A percentile compares a stretch with the other conserved stretches of the same genome.
These are phyloP conservation scores for Exocentrus adspersus DNA, from an alignment of 2,888 invertebrate species.

Conservation along the genomic window DNA sequence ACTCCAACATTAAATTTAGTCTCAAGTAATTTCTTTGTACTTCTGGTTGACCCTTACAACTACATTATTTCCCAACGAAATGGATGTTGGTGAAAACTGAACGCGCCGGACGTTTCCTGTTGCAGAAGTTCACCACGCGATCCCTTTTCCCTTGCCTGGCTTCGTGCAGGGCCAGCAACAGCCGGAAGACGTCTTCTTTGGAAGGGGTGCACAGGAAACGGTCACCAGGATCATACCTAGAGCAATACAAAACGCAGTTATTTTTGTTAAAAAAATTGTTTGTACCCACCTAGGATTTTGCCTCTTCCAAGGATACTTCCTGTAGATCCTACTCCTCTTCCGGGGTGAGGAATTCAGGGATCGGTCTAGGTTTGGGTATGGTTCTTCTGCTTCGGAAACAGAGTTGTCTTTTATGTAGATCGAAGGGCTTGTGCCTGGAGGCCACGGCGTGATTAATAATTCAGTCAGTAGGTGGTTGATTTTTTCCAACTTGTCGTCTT, in stretches of 20 bases:
- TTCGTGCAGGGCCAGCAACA: slow-evolving; percentile 71
- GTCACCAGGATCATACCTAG: slow-evolving; percentile 68
- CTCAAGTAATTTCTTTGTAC: no score
- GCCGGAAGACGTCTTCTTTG: slow-evolving; percentile 70
- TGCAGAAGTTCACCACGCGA: slow-evolving; percentile 71
- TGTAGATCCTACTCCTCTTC: slow-evolving; percentile 69
- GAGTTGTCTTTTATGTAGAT: slow-evolving; percentile 56
- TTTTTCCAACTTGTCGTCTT: slow-evolving; percentile 38
- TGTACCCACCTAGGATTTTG: slow-evolving; percentile 61
- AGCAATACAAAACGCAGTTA: slow-evolving; percentile 34
- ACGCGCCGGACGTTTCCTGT: slow-evolving; percentile 70
- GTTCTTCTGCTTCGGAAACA: not conserved
- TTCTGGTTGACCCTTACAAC: no score
- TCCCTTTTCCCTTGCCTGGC: slow-evolving; percentile 68
- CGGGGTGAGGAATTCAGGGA: slow-evolving; percentile 38
- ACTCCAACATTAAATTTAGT: no score
- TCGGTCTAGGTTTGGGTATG: not conserved
- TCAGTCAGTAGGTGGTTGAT: slow-evolving; percentile 41
- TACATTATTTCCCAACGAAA: slow-evolving; percentile 64
- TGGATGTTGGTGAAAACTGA: slow-evolving; percentile 72
- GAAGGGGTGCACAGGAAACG: slow-evolving; percentile 72
- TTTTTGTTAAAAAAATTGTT: no score
- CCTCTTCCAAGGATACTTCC: slow-evolving; percentile 73
- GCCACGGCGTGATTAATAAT: slow-evolving; percentile 56
- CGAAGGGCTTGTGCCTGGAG: slow-evolving; percentile 56